phyloP scores from a whole-genome alignment of 2,113 vertebrate species.

The Microcebus ravelobensis region DNA sequence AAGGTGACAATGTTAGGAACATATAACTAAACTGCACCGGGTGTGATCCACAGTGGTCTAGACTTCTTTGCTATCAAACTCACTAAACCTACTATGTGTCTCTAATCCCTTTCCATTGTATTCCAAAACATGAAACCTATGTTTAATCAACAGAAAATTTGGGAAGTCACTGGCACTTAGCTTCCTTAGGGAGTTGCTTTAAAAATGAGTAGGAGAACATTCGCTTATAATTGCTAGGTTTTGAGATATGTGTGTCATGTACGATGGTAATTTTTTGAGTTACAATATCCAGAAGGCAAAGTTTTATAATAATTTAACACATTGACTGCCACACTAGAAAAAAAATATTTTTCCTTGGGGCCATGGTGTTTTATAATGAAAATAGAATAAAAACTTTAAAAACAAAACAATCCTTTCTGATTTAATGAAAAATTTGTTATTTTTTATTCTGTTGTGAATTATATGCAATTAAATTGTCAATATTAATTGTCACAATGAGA shows the following conservation, averaged over 20 bases:
- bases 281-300: conserved; percentile 1
- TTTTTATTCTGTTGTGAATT: too few relatives aligned
- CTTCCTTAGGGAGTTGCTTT: neutral
- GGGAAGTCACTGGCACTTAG: neutral
- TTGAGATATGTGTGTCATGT: neutral
- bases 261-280: neutral
- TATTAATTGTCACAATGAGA: too few relatives aligned
- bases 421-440: too few relatives aligned
- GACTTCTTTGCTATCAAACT: neutral
- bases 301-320: neutral
- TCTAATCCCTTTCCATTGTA: neutral
- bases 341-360: too few relatives aligned
- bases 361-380: too few relatives aligned
- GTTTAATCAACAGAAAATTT: neutral
- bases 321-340: too few relatives aligned
- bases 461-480: too few relatives aligned
- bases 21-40: neutral
- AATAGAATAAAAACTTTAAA: too few relatives aligned
- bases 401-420: too few relatives aligned
- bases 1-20: neutral
- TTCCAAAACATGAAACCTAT: neutral
- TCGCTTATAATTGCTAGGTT: neutral
- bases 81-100: neutral
- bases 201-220: neutral
- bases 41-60: neutral